Evolutionary conservation across 37 sponge, comb jelly and placozoan genomes (phyloP).

Genomic region (Halisarca cf. caerulea): DNA sequence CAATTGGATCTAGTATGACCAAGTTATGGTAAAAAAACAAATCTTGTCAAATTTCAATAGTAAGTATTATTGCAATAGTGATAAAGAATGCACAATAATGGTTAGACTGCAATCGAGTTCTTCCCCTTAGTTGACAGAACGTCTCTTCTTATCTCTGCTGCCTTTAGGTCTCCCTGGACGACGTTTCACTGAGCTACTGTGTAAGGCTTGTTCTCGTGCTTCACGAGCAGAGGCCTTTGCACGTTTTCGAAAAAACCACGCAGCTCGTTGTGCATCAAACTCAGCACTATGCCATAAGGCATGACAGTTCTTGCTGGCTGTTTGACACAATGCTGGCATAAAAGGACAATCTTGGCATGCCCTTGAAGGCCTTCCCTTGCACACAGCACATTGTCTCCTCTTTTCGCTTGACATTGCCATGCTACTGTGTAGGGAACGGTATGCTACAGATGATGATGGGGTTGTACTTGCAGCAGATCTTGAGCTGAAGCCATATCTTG

Average conservation of each 20-base stretch:
- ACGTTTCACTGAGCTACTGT: background rate
- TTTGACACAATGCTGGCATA: background rate
- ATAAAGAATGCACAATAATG: too few relatives aligned
- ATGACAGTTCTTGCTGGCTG: background rate
- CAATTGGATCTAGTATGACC: too few relatives aligned
- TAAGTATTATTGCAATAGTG: too few relatives aligned
- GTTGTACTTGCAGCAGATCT: too few relatives aligned
- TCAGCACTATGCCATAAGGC: background rate
- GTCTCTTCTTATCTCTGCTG: background rate
- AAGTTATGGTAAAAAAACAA: too few relatives aligned
- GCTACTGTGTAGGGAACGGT: background rate
- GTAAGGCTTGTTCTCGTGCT: background rate
- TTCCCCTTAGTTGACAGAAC: background rate
- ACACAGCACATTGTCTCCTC: background rate
- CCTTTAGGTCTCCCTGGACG: background rate
- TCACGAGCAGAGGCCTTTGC: background rate
- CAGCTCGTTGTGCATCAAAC: background rate
- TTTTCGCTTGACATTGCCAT: background rate
- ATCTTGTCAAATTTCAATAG: too few relatives aligned
- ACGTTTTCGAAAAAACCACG: background rate
- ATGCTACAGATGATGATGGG: too few relatives aligned
- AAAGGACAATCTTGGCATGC: background rate
- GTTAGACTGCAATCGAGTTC: too few relatives aligned
- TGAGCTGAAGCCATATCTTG: background rate
- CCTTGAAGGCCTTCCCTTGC: background rate